A percentile compares a stretch with the other conserved stretches of the same genome.
Conservation (phyloP, 2,797 vertebrate species). For the Girardinus metallicus region DNA sequence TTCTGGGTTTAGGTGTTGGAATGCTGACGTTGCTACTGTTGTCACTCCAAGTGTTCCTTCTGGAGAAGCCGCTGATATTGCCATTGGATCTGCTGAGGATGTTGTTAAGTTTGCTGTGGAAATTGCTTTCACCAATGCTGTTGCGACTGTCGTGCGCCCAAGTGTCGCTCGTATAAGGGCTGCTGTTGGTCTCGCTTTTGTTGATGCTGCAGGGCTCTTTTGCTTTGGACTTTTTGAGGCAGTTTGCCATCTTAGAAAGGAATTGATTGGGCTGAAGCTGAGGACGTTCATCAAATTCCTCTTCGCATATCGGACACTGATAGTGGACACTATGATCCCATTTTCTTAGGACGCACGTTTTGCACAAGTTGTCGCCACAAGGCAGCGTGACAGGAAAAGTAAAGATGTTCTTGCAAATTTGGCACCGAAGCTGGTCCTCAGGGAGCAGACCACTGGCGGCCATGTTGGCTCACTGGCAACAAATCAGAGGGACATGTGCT, state of each 20-base stretch:
- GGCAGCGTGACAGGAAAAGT: neutral
- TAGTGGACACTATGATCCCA: neutral
- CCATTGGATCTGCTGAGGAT: neutral
- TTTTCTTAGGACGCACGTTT: neutral
- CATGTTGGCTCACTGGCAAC: neutral
- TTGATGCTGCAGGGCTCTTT: neutral
- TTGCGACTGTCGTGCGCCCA: neutral
- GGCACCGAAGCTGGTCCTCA: neutral
- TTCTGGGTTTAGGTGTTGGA: neutral
- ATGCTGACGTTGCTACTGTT: neutral
- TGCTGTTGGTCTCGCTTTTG: neutral
- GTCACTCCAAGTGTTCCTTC: neutral
- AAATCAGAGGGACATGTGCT: neutral
- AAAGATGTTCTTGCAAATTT: constrained; percentile 3
- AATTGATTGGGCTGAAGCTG: neutral
- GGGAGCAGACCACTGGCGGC: neutral
- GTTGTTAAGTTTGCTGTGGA: neutral
- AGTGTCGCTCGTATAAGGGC: no score
- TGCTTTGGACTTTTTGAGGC: neutral
- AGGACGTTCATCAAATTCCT: neutral
- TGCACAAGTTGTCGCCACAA: constrained; percentile 6
- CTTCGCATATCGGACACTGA: neutral
- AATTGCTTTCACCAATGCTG: neutral
- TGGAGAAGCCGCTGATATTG: neutral
- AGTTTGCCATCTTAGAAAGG: neutral